Evolutionary conservation across 2,113 vertebrate genomes (phyloP).

Genomic region (Amphiprion ocellaris): DNA sequence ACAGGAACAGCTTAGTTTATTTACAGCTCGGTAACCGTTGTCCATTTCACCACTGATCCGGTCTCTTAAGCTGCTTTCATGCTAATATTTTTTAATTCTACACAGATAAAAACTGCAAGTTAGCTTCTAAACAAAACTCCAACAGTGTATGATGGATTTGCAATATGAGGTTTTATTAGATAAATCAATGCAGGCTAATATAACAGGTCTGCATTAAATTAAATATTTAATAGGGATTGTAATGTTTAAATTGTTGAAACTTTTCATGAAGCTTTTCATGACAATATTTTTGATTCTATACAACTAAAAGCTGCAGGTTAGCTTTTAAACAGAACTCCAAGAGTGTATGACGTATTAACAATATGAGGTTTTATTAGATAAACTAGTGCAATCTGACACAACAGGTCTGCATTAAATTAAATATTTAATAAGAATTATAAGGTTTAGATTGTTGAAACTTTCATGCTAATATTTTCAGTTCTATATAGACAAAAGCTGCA

Average conservation of each 20-base stretch:
- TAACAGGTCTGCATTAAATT: neutral
- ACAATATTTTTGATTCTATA: no score
- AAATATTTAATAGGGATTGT: neutral
- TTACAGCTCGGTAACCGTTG: neutral
- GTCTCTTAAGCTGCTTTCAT: neutral
- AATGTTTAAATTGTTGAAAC: neutral
- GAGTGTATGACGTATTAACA: neutral
- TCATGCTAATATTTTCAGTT: no score
- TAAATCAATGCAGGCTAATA: neutral
- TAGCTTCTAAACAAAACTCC: neutral
- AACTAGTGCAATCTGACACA: neutral
- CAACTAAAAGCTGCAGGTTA: neutral
- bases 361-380: neutral
- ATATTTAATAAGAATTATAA: no score
- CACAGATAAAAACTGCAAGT: neutral
- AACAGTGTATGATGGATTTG: neutral
- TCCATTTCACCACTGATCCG: constrained; percentile 9
- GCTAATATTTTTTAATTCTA: no score
- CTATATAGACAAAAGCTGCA: no score
- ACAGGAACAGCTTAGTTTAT: neutral
- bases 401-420: neutral
- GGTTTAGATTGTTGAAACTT: no score
- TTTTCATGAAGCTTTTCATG: no score
- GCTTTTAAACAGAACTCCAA: neutral
- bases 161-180: neutral